phyloP scores from a whole-genome alignment of 2,113 vertebrate species.

The Phrynosoma blainvillii region DNA sequence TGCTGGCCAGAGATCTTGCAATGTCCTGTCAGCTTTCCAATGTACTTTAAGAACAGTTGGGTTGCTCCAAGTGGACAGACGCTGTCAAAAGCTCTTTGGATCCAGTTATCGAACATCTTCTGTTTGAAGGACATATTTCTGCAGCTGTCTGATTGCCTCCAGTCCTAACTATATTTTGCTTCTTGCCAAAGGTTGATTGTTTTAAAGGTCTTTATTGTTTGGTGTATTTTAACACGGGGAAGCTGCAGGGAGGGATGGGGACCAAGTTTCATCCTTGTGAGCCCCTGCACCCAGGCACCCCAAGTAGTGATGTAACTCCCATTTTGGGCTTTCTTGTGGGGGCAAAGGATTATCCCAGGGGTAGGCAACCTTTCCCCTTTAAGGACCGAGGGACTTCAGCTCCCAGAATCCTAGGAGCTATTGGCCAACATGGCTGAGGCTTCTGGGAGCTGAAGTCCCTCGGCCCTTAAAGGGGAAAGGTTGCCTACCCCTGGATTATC shows the following conservation, averaged over 20 bases:
- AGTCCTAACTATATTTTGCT: conserved; percentile 57
- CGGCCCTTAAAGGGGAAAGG: too few species aligned
- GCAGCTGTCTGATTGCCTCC: conserved; percentile 60
- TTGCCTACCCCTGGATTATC: too few species aligned
- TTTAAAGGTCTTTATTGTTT: conserved; percentile 32
- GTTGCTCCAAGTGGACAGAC: conserved; percentile 35
- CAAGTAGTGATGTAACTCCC: too few species aligned
- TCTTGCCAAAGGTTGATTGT: conserved; percentile 46
- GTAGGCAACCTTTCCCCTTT: too few species aligned
- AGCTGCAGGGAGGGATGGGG: not conserved
- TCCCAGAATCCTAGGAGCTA: too few species aligned
- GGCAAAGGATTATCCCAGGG: too few species aligned
- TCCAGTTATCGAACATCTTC: conserved; percentile 54
- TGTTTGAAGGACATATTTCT: conserved; percentile 52
- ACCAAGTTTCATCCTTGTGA: too few species aligned
- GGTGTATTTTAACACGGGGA: not conserved
- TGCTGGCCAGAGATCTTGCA: not conserved
- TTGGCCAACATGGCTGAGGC: too few species aligned
- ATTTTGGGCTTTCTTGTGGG: too few species aligned
- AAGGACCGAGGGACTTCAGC: too few species aligned
- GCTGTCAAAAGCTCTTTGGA: conserved; percentile 68
- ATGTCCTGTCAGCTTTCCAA: conserved; percentile 35
- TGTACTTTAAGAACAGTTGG: conserved; percentile 15
- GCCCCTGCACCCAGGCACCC: too few species aligned
- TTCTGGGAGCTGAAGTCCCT: too few species aligned